Percentiles rank a stretch among this genome's conserved stretches.
Evolutionary conservation across 1,140 invertebrate genomes (phyloP).

Genomic region (Drosophila ambigua): DNA sequence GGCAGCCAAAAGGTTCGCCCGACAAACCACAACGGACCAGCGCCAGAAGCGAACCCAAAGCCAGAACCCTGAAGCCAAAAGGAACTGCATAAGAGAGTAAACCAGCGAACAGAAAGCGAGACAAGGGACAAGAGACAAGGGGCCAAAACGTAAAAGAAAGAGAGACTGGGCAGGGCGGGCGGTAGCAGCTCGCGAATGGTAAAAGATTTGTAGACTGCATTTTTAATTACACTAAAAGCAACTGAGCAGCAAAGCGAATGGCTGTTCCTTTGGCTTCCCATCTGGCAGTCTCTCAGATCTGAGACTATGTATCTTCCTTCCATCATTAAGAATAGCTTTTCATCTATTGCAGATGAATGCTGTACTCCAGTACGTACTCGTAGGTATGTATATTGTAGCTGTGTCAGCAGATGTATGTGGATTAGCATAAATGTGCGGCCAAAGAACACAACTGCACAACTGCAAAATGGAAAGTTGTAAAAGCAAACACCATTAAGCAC

Average conservation of each 20-base stretch:
- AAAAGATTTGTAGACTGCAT: conserved; percentile 59
- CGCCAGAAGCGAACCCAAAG: conserved; percentile 20
- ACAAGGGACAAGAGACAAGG: too few relatives aligned
- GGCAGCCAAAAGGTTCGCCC: conserved; percentile 34
- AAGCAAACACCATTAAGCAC: conserved; percentile 80
- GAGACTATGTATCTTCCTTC: background rate
- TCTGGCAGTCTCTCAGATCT: conserved; percentile 31
- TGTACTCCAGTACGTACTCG: background rate
- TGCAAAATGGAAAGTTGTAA: conserved; percentile 69
- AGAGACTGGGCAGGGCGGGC: conserved; percentile 10
- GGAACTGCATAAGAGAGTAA: conserved; percentile 54
- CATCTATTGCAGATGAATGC: background rate
- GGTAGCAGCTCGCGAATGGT: conserved; percentile 23
- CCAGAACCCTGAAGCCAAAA: conserved; percentile 22
- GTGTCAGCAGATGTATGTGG: conserved; percentile 11
- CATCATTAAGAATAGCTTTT: conserved; percentile 17
- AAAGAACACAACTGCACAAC: conserved; percentile 17
- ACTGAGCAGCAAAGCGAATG: conserved; percentile 43
- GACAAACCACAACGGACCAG: conserved; percentile 50
- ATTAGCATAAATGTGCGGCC: conserved; percentile 73
- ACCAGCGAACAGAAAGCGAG: conserved; percentile 27
- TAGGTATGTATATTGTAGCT: conserved; percentile 8
- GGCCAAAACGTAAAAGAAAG: conserved; percentile 1
- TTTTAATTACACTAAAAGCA: conserved; percentile 78
- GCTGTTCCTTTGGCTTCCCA: conserved; percentile 28